Evolutionary conservation across 2,888 invertebrate genomes (phyloP).

Genomic region (Cephus runcator): DNA sequence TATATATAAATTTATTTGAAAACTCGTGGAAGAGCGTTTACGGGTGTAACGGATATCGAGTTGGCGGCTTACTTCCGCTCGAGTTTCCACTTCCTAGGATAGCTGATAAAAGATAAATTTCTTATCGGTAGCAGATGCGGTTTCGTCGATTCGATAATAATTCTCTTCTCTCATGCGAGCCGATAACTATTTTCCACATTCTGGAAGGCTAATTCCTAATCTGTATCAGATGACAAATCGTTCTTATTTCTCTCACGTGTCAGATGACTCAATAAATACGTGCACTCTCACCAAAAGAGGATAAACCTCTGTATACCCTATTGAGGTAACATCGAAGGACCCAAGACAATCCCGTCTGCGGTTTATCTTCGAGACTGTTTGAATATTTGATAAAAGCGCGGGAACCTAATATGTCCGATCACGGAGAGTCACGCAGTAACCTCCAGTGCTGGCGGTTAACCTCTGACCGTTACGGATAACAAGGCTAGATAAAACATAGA

Average conservation of each 20-base stretch:
- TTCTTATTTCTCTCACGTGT: neutral
- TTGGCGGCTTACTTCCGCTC: neutral
- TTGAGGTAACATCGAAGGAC: neutral
- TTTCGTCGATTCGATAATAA: neutral
- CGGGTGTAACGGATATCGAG: neutral
- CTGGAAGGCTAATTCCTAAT: neutral
- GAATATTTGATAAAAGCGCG: neutral
- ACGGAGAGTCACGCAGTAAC: neutral
- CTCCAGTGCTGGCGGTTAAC: neutral
- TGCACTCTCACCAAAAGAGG: neutral
- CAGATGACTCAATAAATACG: neutral
- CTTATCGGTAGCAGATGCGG: slow-evolving; percentile 13
- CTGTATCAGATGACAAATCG: neutral
- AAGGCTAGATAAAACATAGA: neutral
- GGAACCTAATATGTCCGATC: neutral
- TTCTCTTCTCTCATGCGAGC: neutral
- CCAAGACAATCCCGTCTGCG: no score
- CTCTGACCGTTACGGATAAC: neutral
- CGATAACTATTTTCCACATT: neutral
- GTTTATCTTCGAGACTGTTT: neutral
- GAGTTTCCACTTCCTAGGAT: slow-evolving; percentile 2
- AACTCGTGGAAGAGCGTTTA: neutral
- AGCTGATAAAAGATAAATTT: slow-evolving; percentile 12
- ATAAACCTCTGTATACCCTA: neutral
- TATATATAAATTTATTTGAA: no score